Evolutionary conservation across 2,113 vertebrate genomes (phyloP), one percentile per base, ranked within the genome.

Genomic region (Takifugu flavidus): DNA sequence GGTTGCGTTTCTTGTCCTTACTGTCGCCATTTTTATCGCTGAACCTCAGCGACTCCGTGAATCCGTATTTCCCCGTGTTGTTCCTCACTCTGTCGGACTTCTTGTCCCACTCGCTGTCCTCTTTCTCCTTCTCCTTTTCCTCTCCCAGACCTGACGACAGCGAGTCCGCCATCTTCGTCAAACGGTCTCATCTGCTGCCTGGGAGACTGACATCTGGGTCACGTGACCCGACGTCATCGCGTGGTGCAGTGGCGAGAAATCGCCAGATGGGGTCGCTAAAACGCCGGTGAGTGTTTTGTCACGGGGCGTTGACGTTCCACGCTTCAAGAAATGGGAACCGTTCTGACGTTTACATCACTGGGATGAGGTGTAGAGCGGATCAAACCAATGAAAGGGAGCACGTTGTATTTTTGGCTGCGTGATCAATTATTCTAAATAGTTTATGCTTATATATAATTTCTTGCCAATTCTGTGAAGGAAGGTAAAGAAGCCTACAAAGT

Each of bases 121-220:
- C 89, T 14, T 88, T 90, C 63, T 90, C 89, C 6, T 83, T 82
- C 20, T 91, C 90, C 26, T 87, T 89, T 69, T 91, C 92, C 52
- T 91, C 91, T 55, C 82, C 88, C 13, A 83, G 72, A 57, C 88
- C 85, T 55, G 89, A 67, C 63, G 89, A 84, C 65, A 85, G 87
- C 73, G 86, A 84, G 70, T 93, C 91, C 89, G 92, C 92, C 92
- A 93, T 92, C 86, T 91, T 92, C 79, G 29, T 62, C 83, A 29
- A 69, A 72, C 77, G 63, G 69, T 82, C 86, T 87, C 82, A 75
- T 68, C 85, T 43, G 80, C 75, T 79, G 75, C 70, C 80, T 47
- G 71, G 70, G 67, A 76, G 60, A 72, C 80, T 56, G 56, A 57
- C 82, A 62, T 62, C 71, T 70, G 75, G 76, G 82, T 85, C 79